Conservation (phyloP, 2,888 invertebrate genomes). For the Steinernema hermaphroditum region DNA sequence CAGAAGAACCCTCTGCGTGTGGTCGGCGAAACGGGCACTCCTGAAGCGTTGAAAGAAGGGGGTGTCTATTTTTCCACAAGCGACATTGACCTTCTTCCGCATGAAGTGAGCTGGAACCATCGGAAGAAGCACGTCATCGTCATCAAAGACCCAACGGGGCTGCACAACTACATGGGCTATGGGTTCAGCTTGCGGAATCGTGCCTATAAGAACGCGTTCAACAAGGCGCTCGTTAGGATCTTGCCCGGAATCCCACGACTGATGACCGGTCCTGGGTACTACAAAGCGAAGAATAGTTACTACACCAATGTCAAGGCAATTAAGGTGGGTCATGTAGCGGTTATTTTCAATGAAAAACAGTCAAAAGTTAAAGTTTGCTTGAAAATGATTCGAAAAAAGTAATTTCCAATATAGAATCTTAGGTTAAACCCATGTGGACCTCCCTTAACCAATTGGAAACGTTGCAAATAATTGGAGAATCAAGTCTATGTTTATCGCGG, state of each 20-base stretch:
- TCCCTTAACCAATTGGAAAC: too few species aligned
- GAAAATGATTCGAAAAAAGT: too few species aligned
- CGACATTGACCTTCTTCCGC: constrained; percentile 49
- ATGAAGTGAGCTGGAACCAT: constrained; percentile 46
- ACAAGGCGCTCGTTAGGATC: constrained; percentile 47
- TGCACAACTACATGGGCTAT: constrained; percentile 48
- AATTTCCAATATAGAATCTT: too few species aligned
- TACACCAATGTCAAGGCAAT: constrained; percentile 42
- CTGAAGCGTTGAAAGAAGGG: constrained; percentile 45
- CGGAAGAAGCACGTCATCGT: constrained; percentile 44
- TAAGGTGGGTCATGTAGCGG: too few species aligned
- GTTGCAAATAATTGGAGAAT: too few species aligned
- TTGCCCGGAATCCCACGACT: constrained; percentile 49
- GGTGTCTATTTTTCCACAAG: constrained; percentile 49
- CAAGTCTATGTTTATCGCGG: too few species aligned
- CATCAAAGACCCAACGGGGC: constrained; percentile 49
- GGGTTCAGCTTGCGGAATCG: constrained; percentile 48
- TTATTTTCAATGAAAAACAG: too few species aligned
- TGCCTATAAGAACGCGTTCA: constrained; percentile 41
- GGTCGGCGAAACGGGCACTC: constrained; percentile 38
- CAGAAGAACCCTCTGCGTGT: constrained; percentile 43
- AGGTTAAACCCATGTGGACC: too few species aligned
- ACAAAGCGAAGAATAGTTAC: constrained; percentile 42
- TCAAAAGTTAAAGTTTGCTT: too few species aligned
- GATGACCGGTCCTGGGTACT: constrained; percentile 48